Evolutionary conservation across 2,888 invertebrate genomes (phyloP), one percentile per base, ranked within the genome.

Genomic region (Acholoe squamosa): DNA sequence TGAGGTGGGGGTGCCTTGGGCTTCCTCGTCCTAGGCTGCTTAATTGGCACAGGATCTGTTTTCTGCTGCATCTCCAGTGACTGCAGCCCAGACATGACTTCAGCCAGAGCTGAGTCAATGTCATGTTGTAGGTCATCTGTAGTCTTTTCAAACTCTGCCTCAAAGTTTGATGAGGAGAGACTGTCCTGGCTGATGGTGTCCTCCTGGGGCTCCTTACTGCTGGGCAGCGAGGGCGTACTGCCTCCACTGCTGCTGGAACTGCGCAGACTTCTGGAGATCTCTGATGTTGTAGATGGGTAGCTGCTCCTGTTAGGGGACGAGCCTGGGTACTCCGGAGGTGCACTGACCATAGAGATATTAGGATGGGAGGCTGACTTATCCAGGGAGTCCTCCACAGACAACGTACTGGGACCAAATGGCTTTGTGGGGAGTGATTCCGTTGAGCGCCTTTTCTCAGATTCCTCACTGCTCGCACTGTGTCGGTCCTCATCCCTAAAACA

Each of bases 41-140:
- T 71, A 12, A 52, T 84, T 28, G 54, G 7, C 12, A 71, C 90
- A 0, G 88, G n/a, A 0, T 52, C 33, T 28, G n/a, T 34, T 12
- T 89, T 84, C 43, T 93, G 92, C 92, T 95, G 95, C 92, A 94
- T 93, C 92, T 96, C 95, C 90, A 95, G 92, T 0, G 94, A 94
- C 90, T 95, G 93, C 34, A 96, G 93, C 34, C 95, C 95, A 0
- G 95, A 95, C 94, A 95, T 95, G 31, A 96, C 95, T 92, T 95
- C 95, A 22, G 95, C 95, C 77, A 96, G 92, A n/a, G 96, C 96
- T 77, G 92, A 94, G 92, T 96, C 96, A 90, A 96, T 95, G 92
- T 95, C 95, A 67, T 92, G 90, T 12, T 93, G 91, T 25, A 94
- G 90, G 89, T 94, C 94, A n/a, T 94, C 94, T 0, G 93, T 92